phyloP scores from a whole-genome alignment of 2,113 vertebrate species.

The Pteruthius melanotis region DNA sequence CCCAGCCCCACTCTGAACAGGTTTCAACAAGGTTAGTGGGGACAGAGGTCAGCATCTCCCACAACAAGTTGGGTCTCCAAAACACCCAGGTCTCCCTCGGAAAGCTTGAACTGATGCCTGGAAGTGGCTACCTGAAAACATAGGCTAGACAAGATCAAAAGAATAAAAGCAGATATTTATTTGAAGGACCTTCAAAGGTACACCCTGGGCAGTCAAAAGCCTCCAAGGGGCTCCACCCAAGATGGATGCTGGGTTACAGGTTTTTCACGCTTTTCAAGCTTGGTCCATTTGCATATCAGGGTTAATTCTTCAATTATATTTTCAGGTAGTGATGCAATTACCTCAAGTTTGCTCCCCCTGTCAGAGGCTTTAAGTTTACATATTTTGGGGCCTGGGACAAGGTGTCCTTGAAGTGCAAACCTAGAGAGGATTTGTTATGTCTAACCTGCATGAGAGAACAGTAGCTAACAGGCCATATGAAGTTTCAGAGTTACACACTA shows the following conservation, averaged over 20 bases:
- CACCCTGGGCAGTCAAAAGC: background rate
- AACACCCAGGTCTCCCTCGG: background rate
- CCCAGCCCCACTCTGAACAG: background rate
- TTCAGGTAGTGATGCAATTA: background rate
- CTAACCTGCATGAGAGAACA: background rate
- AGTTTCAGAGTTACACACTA: background rate
- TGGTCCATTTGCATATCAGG: background rate
- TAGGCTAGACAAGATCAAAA: background rate
- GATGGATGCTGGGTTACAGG: background rate
- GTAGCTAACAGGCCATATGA: background rate
- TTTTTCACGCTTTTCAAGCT: background rate
- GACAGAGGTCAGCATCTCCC: background rate
- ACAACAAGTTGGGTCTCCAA: background rate
- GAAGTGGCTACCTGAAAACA: background rate
- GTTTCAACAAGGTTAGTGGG: background rate
- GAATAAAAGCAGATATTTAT: background rate
- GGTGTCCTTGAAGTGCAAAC: background rate
- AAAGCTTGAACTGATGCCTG: background rate
- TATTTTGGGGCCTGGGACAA: background rate
- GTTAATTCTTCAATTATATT: background rate
- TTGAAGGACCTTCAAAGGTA: background rate
- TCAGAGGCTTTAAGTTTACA: background rate
- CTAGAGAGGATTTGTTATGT: background rate
- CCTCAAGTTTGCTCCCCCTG: background rate
- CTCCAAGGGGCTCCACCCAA: background rate